phyloP scores from a whole-genome alignment of 2,797 vertebrate genomes.

The Phataginus tetradactyla region DNA sequence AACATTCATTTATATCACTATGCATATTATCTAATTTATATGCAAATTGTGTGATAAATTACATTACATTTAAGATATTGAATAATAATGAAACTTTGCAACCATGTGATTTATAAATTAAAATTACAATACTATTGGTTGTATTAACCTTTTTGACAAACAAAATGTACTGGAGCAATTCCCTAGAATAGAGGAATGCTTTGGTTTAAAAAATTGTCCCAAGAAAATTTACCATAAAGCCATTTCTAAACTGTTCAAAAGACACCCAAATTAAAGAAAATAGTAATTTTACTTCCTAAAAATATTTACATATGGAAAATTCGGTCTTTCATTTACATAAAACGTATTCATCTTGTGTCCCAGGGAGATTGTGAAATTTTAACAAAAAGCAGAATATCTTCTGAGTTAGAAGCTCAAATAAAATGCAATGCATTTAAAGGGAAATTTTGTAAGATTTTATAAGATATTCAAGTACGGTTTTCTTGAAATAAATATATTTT shows the following conservation, averaged over 20 bases:
- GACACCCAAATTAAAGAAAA: not conserved
- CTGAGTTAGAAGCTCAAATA: not conserved
- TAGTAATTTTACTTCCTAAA: not conserved
- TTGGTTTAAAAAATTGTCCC: not conserved
- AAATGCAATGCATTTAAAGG: not conserved
- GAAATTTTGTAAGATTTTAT: not conserved
- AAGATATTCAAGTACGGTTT: not conserved
- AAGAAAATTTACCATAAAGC: not conserved
- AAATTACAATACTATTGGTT: not conserved
- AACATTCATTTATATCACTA: slow-evolving; percentile 71
- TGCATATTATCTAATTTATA: slow-evolving; percentile 78
- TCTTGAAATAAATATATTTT: not conserved
- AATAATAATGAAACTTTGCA: slow-evolving; percentile 60
- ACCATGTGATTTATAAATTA: not conserved
- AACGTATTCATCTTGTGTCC: not conserved
- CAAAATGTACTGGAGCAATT: not conserved
- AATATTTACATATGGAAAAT: not conserved
- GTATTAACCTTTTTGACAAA: not conserved
- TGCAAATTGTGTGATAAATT: slow-evolving; percentile 75
- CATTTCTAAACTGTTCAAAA: not conserved
- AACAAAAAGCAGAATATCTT: not conserved
- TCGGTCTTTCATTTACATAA: not conserved
- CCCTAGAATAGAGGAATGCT: not conserved
- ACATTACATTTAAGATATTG: slow-evolving; percentile 70
- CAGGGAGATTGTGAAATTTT: not conserved